A percentile compares a stretch with the other conserved stretches of the same genome.
Evolutionary conservation across 2,797 vertebrate species (phyloP).

Genomic region (Spinus olivaceus): DNA sequence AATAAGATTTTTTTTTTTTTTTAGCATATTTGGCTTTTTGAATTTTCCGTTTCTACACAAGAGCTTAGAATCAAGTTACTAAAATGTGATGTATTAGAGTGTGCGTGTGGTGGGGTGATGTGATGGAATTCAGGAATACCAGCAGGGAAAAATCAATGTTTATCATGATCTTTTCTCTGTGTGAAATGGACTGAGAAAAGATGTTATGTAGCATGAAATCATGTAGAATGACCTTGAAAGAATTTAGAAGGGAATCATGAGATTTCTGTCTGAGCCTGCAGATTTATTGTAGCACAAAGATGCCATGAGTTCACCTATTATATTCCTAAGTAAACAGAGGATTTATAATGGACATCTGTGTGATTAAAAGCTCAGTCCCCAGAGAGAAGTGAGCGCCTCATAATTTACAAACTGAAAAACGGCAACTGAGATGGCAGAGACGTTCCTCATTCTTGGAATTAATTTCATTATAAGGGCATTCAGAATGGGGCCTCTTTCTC

Average conservation of each 20-base stretch:
- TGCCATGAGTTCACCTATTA: slow-evolving; percentile 48
- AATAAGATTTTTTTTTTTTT: background rate
- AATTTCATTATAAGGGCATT: background rate
- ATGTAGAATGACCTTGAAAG: slow-evolving; percentile 66
- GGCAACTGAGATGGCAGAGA: background rate
- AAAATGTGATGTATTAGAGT: background rate
- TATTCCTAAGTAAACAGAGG: slow-evolving; percentile 53
- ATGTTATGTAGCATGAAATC: slow-evolving; percentile 67
- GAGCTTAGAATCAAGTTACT: background rate
- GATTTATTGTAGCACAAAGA: slow-evolving; percentile 40
- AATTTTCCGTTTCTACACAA: background rate
- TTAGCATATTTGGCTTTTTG: background rate
- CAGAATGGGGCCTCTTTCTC: background rate
- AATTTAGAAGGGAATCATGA: slow-evolving; percentile 63
- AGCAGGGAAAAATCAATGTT: slow-evolving; percentile 49
- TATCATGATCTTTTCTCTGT: slow-evolving; percentile 53
- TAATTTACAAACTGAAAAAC: slow-evolving; percentile 6
- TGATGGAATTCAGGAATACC: slow-evolving; percentile 12
- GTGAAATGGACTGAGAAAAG: slow-evolving; percentile 65
- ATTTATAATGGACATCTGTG: slow-evolving; percentile 43
- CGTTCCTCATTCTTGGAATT: slow-evolving; percentile 13
- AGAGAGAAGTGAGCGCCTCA: background rate
- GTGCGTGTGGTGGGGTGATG: background rate
- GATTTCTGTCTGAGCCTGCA: slow-evolving; percentile 28
- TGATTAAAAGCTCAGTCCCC: background rate